Base-by-base conservation (phyloP, 2,888 invertebrate genomes). In the Polydrusus tereticollis region DNA sequence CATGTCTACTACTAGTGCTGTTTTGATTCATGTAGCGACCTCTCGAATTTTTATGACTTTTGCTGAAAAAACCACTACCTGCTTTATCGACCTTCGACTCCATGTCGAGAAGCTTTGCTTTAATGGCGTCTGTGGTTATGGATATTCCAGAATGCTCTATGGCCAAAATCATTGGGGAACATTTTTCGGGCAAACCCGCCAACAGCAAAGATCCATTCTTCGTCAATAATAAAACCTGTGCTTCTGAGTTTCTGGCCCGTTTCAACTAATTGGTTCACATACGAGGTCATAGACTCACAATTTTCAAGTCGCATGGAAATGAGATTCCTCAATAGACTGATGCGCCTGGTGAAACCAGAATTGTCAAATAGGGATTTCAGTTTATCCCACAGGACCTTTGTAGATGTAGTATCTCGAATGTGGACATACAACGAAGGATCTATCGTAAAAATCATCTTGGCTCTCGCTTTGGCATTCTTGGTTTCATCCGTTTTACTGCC, bases 191-290 rank as follows among this genome's bases (percentile, higher is more conserved):
- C 41, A 77, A 70, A 45, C 77, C 79, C 14, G 80, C 78, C 55
- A 80, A 75, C 12, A 81, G 66, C 58, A 80, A 70, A 5, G 79
- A 77, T 6, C 79, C 81, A 82, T 67, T 78, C 75, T 43, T 80
- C 79, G 43, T 74, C 63, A 1, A 81, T 77, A 7, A 73, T 66
- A 55, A 81, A 82, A 18, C 80, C 79, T 0, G 80, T 81, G 20
- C 77, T 55, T 20, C 62, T 69, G 41, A 81, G 74, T 68, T 74
- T 76, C 21, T 78, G 79, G 0, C 75, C 57, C 4, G 76, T 80
- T 62, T 79, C 79, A 0, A 80, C 63, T 2, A 82, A 52, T 65
- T 80, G 79, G 55, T 69, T 81, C 0, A 82, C 79, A 68, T 82
- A 81, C 0, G 18, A 8, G 12, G 57, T 73, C 78, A 81, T 81